Base-by-base conservation (phyloP, 35 echinoderm and acorn worm species). In the Chiridota heheva region DNA sequence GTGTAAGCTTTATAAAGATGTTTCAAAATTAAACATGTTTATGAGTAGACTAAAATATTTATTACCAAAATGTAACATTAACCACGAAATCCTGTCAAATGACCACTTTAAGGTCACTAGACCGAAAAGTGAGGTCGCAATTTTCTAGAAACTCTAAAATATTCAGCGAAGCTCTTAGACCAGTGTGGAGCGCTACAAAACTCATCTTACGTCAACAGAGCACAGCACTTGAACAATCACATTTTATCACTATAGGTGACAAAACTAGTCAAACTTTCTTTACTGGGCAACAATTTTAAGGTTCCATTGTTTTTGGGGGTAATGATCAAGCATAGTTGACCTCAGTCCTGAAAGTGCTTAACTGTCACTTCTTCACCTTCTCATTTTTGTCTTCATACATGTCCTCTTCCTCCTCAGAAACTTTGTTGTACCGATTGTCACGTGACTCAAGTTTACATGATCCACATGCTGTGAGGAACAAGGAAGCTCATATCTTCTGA, bases 221-320 rank as follows among this genome's bases (percentile, higher is more conserved):
- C 77, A 30, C 13, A 86, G 31, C 10, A 86, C 70, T 16, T 81
- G 61, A 46, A 81, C 86, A 42, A 76, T 81, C 38, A 81, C 75
- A 42, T 81, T 65, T 10, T 76, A 43, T 44, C 80, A 71, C 44
- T 81, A 57, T 10, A 15, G 33, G 15, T 62, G n/a, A n/a, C n/a
- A n/a, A n/a, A n/a, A n/a, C n/a, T n/a, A n/a, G n/a, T n/a, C n/a
- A n/a, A n/a, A n/a, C 58, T 33, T 26, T n/a, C n/a, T n/a, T n/a
- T n/a, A n/a, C n/a, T n/a, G n/a, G n/a, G n/a, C n/a, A n/a, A n/a
- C n/a, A n/a, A n/a, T n/a, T n/a, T n/a, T n/a, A n/a, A n/a, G n/a
- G n/a, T n/a, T n/a, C n/a, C n/a, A n/a, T n/a, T n/a, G n/a, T n/a
- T n/a, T n/a, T n/a, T 73, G 40, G 48, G 82, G 67, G 16, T 45